A percentile compares a stretch with the other conserved stretches of the same genome.
These are phyloP conservation scores for Ctenosaura bakeri DNA, from an alignment of 2,797 vertebrate species.

Conservation along the genomic window DNA sequence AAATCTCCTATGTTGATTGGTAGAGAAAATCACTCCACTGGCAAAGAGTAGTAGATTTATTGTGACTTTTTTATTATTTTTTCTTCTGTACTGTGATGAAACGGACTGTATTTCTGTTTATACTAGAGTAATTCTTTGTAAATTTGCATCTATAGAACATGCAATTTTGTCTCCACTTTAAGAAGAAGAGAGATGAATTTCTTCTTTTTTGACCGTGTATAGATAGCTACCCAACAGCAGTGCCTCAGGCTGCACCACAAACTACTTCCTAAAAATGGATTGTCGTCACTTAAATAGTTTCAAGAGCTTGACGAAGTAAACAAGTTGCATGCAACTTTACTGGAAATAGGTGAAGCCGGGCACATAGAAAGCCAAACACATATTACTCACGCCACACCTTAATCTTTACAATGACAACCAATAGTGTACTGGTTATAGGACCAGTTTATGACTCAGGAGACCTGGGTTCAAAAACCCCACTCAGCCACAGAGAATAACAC, in stretches of 20 bases:
- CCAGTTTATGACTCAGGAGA: background rate
- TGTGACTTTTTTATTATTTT: no score
- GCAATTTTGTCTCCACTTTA: no score
- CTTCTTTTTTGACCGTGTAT: background rate
- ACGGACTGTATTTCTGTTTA: no score
- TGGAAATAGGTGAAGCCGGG: no score
- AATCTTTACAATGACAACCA: background rate
- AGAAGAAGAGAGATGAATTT: background rate
- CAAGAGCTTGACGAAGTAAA: background rate
- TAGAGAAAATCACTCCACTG: no score
- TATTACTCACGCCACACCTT: background rate
- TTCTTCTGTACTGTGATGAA: no score
- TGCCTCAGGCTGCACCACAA: background rate
- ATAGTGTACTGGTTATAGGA: background rate
- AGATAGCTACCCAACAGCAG: background rate
- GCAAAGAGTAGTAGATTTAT: no score
- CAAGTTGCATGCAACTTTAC: background rate
- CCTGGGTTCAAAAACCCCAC: no score
- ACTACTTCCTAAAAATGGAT: background rate
- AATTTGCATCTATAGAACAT: no score
- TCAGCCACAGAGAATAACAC: no score
- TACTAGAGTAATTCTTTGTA: no score
- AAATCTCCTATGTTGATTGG: no score
- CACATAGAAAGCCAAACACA: background rate
- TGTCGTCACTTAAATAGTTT: background rate